Evolutionary conservation across 2,113 vertebrate species (phyloP), one percentile per base, ranked within the genome.

Genomic region (Strix aluco): DNA sequence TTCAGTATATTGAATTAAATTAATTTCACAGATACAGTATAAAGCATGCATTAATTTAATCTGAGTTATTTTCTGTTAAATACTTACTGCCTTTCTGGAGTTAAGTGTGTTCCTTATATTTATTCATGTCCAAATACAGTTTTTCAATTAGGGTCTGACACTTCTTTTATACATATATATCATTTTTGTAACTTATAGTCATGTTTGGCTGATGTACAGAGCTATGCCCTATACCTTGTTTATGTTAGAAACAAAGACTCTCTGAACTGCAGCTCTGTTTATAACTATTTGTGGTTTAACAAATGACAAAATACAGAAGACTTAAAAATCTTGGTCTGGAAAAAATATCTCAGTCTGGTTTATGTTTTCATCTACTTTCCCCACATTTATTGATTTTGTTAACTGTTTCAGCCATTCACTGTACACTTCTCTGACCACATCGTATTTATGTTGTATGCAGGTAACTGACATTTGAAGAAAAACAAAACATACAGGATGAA

Each of bases 271-370:
- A 96, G 94, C 73, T 97, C 94, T 97, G 92, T 96, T 95, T 97
- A 95, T 96, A 96, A 81, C 94, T 97, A 96, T 97, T 98, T 97
- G 93, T 95, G 93, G 94, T 97, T 98, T 98, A 97, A 96, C 96
- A 98, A 98, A 97, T 98, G 97, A 98, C 94, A 98, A 97, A 98
- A 98, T 97, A 96, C 97, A 98, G 97, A 97, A 97, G 97, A 96
- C 97, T 96, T 97, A 96, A 98, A 98, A 96, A 97, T 98, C 86
- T 98, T 92, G 88, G 95, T 93, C 97, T 97, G 97, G 96, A 97
- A 97, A 97, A 97, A 97, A 81, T 91, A 83, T 88, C 96, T 98
- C 92, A 95, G 96, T 97, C 97, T 98, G 97, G 97, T 97, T 98
- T 98, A 96, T 97, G 93, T 98, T 98, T 97, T 96, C 94, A 86